Evolutionary conservation across 2,888 invertebrate species (phyloP), one percentile per base, ranked within the genome.

Genomic region (Athripsodes cinereus): DNA sequence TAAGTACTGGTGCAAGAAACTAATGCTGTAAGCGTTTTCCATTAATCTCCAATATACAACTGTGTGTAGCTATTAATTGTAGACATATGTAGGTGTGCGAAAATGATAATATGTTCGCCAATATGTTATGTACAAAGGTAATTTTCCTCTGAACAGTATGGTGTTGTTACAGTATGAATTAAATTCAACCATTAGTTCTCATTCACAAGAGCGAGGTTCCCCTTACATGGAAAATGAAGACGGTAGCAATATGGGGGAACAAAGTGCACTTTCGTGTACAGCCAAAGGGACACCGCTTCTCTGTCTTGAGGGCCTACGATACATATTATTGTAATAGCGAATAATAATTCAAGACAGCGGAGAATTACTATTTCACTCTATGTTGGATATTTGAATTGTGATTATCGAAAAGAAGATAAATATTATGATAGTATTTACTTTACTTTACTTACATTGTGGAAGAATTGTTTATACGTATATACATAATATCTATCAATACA

Each of bases 201-300:
- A 47, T 21, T 2, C 19, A 19, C 10, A 6, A 47, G 47, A 47
- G 19, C 13, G 20, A 8, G 11, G 47, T 47, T 16, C 21, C 47
- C 47, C 19, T 16, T 19, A 20, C 20, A 8, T 11, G 20, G 47
- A 18, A 16, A 44, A 18, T 44, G 44, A 44, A 18, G 44, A 16
- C 40, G 40, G 13, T 3, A 13, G 40, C 16, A n/a, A 2, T 40
- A 16, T 47, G 47, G 20, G 48, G 54, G 48, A 57, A 57, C 60
- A 62, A 62, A 62, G 62, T 62, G 62, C 62, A 60, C 59, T 59
- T 62, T 56, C 62, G 58, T 62, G 62, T 61, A 56, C 58, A 50
- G 51, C 61, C 46, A 11, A 21, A 47, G 47, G 47, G 47, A 40
- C 47, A 16, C 26, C 16, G 51, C 26, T 22, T 26, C 16, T 16